Evolutionary conservation across 2,888 invertebrate species (phyloP).

Genomic region (Tipula vernalis): DNA sequence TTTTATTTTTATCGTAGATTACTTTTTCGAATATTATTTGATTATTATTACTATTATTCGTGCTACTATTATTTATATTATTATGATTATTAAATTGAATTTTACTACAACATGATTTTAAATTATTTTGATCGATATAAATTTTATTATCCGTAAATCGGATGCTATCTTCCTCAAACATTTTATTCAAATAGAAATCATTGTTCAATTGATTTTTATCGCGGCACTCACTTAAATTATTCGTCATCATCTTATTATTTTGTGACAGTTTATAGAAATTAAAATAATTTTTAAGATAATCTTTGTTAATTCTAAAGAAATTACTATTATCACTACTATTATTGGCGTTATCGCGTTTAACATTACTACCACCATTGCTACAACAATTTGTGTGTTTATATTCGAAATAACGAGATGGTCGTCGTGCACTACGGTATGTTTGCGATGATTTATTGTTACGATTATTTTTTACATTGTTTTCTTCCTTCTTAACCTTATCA

Average conservation of each 20-base stretch:
- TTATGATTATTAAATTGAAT: conserved; percentile 9
- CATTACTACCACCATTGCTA: background rate
- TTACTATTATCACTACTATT: background rate
- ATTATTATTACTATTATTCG: background rate
- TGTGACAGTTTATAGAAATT: background rate
- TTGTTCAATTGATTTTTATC: background rate
- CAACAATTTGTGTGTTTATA: background rate
- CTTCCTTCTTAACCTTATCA: background rate
- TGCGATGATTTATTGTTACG: background rate
- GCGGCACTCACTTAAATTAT: background rate
- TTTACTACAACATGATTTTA: conserved; percentile 9
- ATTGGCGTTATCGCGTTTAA: background rate
- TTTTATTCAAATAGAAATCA: background rate
- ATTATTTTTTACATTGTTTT: background rate
- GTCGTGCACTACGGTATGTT: background rate
- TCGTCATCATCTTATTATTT: background rate
- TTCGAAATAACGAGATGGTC: background rate
- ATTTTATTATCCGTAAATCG: conserved; percentile 16
- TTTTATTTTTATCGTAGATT: conserved; percentile 28
- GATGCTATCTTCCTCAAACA: conserved; percentile 13
- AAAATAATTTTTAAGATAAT: background rate
- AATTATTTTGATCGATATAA: conserved; percentile 13
- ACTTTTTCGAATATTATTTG: conserved; percentile 30
- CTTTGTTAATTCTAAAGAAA: background rate
- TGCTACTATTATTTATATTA: background rate